Evolutionary conservation across 2,888 invertebrate genomes (phyloP), one percentile per base, ranked within the genome.

Genomic region (Cenopis cana): DNA sequence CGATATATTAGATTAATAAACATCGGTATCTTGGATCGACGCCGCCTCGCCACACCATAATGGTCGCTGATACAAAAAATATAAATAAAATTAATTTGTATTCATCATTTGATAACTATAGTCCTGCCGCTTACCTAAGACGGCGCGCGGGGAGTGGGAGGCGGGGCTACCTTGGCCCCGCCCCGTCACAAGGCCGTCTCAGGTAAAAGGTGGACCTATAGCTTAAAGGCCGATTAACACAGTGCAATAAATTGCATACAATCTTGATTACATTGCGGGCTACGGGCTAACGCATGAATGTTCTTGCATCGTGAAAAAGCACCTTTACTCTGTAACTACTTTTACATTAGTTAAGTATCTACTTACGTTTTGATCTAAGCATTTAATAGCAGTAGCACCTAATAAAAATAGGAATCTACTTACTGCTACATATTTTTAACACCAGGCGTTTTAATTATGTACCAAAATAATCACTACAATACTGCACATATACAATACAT

Each of bases 1-100:
- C 89, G 86, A 73, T 83, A 89, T 74, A 90, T 80, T 3, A 89
- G 85, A 18, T 80, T 75, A 76, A 90, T 85, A 75, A 85, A 81
- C 76, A 77, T 79, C 5, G 83, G 77, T 8, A 36, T 60, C 50
- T 41, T 54, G 20, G 50, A 65, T 9, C 9, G 18, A 8, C 56
- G 29, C 62, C 76, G n/a, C 69, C 78, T 41, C 77, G 69, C 81
- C 84, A 77, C 20, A 49, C 33, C 18, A 33, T 38, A 46, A 59
- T 24, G 52, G 65, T 74, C 64, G 36, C 66, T 69, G 50, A 54
- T 54, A 52, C 41, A 62, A 54, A 69, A n/a, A 69, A 69, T 64
- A 52, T 29, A 62, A 56, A 70, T 59, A 49, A 72, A 36, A 60
- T 29, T 41, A 67, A 17, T 52, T 14, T 8, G 10, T 50, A 9